These are phyloP conservation scores for Arge pagana DNA, from an alignment of 2,888 invertebrate genomes.

Conservation along the genomic window DNA sequence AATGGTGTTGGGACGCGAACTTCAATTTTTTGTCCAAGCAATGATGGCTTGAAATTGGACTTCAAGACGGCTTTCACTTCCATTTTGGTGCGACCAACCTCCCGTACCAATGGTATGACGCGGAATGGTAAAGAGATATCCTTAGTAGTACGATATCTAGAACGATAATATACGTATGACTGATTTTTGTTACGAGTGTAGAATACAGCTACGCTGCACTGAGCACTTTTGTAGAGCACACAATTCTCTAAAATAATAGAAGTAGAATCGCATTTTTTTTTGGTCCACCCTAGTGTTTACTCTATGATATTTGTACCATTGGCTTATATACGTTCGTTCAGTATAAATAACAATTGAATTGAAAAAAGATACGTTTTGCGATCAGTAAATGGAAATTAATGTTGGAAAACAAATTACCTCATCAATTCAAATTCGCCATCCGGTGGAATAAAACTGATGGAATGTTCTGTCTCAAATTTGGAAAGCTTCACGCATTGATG, in stretches of 20 bases:
- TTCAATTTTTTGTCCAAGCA: slow-evolving; percentile 98
- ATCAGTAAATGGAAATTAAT: slow-evolving; percentile 12
- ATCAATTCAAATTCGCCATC: slow-evolving; percentile 99
- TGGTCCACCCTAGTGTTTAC: no score
- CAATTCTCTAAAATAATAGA: no score
- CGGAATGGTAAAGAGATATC: slow-evolving; percentile 99
- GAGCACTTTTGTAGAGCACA: no score
- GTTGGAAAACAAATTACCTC: slow-evolving; percentile 67
- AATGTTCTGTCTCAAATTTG: slow-evolving; percentile 99
- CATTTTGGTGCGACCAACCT: slow-evolving; percentile 99
- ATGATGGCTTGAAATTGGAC: slow-evolving; percentile 97
- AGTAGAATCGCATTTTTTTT: no score
- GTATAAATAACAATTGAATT: no score
- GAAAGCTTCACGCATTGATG: slow-evolving; percentile 99
- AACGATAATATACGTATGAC: slow-evolving; percentile 21
- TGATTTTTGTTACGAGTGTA: slow-evolving; percentile 7
- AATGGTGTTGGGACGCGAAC: slow-evolving; percentile 98
- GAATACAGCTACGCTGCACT: no score
- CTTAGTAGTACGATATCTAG: slow-evolving; percentile 96
- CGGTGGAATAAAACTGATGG: slow-evolving; percentile 99
- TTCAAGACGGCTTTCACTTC: slow-evolving; percentile 99
- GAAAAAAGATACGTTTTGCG: slow-evolving; percentile 1
- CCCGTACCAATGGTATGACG: slow-evolving; percentile 96
- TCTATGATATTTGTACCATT: not conserved
- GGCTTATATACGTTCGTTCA: no score